Percentiles rank a stretch among this genome's conserved stretches.
Evolutionary conservation across 2,888 invertebrate species (phyloP).

Genomic region (Campopleginae sp.): DNA sequence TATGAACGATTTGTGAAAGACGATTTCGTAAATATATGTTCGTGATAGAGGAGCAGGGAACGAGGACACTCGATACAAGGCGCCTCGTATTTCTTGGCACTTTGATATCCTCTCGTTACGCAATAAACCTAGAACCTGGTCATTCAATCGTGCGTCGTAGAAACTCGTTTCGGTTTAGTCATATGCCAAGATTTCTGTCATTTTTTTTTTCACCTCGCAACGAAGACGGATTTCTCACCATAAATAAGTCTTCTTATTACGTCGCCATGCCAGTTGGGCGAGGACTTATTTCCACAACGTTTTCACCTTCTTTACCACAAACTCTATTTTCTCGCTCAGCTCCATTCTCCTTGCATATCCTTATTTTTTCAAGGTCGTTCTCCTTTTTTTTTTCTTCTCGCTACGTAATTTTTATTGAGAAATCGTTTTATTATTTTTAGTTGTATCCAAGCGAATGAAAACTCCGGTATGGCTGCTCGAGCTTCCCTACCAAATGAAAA

Average conservation of each 20-base stretch:
- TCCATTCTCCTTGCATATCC: not conserved
- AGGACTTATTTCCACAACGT: constrained; percentile 35
- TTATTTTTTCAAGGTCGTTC: not conserved
- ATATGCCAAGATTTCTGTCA: constrained; percentile 6
- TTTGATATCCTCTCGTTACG: constrained; percentile 26
- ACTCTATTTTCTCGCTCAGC: not conserved
- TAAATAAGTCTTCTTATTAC: constrained; percentile 68
- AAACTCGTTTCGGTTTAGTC: not conserved
- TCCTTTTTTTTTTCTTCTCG: not conserved
- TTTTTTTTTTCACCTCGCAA: not conserved
- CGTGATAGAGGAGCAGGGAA: not conserved
- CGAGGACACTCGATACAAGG: not conserved
- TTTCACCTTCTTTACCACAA: not conserved
- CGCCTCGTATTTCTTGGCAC: not conserved
- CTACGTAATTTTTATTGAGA: not conserved
- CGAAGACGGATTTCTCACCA: constrained; percentile 54
- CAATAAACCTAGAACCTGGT: not conserved
- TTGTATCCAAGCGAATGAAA: not conserved
- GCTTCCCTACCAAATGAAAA: not conserved
- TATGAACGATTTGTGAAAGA: constrained; percentile 48
- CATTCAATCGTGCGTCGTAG: constrained; percentile 1
- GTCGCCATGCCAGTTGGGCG: not conserved
- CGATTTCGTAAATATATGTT: constrained; percentile 7
- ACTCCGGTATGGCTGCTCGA: not conserved
- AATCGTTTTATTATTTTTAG: not conserved